phyloP scores from a whole-genome alignment of 2,888 invertebrate species.

The Orthosia gothica region DNA sequence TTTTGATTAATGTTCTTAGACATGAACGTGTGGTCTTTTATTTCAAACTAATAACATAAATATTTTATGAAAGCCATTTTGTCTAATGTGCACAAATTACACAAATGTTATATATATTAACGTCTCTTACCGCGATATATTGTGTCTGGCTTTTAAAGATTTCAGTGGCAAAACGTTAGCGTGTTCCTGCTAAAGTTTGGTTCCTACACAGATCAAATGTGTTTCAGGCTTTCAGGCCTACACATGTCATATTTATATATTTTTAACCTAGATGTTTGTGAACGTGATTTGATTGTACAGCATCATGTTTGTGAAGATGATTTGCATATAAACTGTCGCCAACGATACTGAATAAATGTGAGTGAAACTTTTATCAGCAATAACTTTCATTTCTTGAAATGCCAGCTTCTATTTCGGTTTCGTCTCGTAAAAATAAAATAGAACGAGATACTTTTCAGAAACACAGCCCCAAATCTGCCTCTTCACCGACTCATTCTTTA shows the following conservation, averaged over 20 bases:
- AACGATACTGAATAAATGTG: slow-evolving; percentile 19
- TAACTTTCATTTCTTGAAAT: slow-evolving; percentile 32
- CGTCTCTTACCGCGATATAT: background rate
- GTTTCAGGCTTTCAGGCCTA: slow-evolving; percentile 41
- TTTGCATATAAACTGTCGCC: slow-evolving; percentile 39
- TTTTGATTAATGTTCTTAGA: slow-evolving; percentile 32
- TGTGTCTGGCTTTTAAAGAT: slow-evolving; percentile 5
- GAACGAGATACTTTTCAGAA: slow-evolving; percentile 57
- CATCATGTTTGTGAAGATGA: slow-evolving; percentile 34
- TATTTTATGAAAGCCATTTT: slow-evolving; percentile 25
- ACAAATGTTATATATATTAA: background rate
- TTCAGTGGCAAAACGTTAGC: background rate
- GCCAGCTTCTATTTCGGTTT: slow-evolving; percentile 18
- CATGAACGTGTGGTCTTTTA: slow-evolving; percentile 15
- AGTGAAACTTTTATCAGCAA: slow-evolving; percentile 23
- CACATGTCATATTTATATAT: slow-evolving; percentile 24
- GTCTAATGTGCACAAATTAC: slow-evolving; percentile 4
- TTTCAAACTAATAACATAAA: slow-evolving; percentile 21
- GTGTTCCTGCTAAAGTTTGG: slow-evolving; percentile 19
- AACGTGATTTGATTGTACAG: slow-evolving; percentile 51
- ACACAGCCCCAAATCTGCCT: slow-evolving; percentile 57
- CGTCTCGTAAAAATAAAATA: slow-evolving; percentile 29
- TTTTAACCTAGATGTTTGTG: slow-evolving; percentile 38
- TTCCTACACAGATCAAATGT: slow-evolving; percentile 21
- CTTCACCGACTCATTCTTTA: slow-evolving; percentile 62